Percentiles rank a stretch among this genome's conserved stretches.
Evolutionary conservation across 2,888 invertebrate genomes (phyloP).

Genomic region (Cybosia mesomella): DNA sequence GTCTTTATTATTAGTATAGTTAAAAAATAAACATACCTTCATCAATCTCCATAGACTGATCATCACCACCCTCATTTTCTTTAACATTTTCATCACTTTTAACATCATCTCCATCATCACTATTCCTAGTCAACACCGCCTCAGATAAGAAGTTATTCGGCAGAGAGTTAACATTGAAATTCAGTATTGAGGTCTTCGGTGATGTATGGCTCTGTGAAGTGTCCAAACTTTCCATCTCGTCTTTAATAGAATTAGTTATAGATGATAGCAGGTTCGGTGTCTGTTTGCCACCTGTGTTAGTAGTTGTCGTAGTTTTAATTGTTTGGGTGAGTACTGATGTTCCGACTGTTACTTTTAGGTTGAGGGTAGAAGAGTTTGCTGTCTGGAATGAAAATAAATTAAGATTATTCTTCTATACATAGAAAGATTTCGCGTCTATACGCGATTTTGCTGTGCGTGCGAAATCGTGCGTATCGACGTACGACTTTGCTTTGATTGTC

Average conservation of each 20-base stretch:
- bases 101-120: slow-evolving; percentile 38
- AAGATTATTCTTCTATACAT: background rate
- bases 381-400: slow-evolving; percentile 51
- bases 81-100: slow-evolving; percentile 23
- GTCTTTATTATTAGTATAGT: no score
- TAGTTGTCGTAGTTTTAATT: slow-evolving; percentile 56
- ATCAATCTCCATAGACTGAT: slow-evolving; percentile 70
- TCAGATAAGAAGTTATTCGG: slow-evolving; percentile 61
- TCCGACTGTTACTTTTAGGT: slow-evolving; percentile 69
- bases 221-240: slow-evolving; percentile 30
- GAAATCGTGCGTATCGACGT: no score
- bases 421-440: no score
- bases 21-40: slow-evolving; percentile 61
- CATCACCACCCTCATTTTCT: slow-evolving; percentile 18
- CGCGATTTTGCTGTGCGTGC: no score
- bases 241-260: slow-evolving; percentile 27
- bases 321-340: slow-evolving; percentile 68
- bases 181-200: slow-evolving; percentile 44
- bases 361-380: slow-evolving; percentile 54
- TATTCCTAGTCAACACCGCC: slow-evolving; percentile 36
- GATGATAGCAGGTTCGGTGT: slow-evolving; percentile 27
- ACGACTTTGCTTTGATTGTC: no score
- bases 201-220: slow-evolving; percentile 17
- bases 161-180: slow-evolving; percentile 55
- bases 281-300: slow-evolving; percentile 35